Percentiles rank a stretch among this genome's conserved stretches.
Evolutionary conservation across 2,113 vertebrate species (phyloP).

Genomic region (Caranx melampygus): DNA sequence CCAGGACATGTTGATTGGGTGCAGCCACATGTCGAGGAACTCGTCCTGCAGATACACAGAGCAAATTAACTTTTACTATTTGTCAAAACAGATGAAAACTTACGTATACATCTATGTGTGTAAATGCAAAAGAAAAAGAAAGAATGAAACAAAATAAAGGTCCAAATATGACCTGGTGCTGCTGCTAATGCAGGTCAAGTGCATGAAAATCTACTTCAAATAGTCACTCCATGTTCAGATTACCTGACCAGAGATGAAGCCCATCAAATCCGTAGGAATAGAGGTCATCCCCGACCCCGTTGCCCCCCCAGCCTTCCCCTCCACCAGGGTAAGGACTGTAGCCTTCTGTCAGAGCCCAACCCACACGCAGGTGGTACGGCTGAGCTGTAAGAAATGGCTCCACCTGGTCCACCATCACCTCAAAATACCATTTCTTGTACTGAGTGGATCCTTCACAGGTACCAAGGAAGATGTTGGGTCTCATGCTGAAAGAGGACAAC

Average conservation of each 20-base stretch:
- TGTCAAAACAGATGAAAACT: not conserved
- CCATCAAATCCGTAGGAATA: constrained; percentile 93
- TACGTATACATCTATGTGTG: not conserved
- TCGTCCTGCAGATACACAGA: constrained; percentile 82
- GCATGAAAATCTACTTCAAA: not conserved
- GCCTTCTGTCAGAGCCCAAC: constrained; percentile 93
- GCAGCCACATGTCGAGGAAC: constrained; percentile 87
- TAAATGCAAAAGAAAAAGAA: not conserved
- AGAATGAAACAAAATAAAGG: not conserved
- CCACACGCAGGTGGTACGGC: constrained; percentile 89
- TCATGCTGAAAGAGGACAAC: constrained; percentile 84
- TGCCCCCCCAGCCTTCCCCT: constrained; percentile 93
- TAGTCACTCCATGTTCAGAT: constrained; percentile 10
- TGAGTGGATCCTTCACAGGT: constrained; percentile 92
- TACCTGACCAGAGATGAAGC: constrained; percentile 93
- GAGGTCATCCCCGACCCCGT: constrained; percentile 93
- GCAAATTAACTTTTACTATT: not conserved
- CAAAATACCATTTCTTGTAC: constrained; percentile 94
- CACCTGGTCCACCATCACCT: constrained; percentile 91
- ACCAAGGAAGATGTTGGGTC: constrained; percentile 94
- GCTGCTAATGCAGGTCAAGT: not conserved
- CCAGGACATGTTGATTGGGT: constrained; percentile 86
- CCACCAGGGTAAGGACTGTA: constrained; percentile 94
- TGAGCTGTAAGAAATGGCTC: constrained; percentile 89
- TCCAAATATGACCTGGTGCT: not conserved